Evolutionary conservation across 2,113 vertebrate species (phyloP).

Genomic region (Sylvia atricapilla): DNA sequence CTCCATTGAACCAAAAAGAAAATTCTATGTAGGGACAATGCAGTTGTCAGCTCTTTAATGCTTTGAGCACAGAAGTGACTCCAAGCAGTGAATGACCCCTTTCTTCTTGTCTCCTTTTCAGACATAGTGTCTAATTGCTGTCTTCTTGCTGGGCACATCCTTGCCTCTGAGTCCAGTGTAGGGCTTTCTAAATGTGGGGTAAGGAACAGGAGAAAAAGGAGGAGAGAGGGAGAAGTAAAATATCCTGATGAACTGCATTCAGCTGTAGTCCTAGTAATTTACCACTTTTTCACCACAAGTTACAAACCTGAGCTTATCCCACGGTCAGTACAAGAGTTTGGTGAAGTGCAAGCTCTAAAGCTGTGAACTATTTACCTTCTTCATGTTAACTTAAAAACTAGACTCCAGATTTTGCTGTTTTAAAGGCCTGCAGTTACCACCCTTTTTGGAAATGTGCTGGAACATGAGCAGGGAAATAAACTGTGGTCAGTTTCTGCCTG

Average conservation of each 20-base stretch:
- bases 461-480: neutral
- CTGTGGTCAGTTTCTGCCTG: neutral
- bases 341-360: neutral
- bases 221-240: neutral
- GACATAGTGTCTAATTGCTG: neutral
- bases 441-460: neutral
- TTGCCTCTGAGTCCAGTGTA: neutral
- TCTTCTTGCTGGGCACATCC: neutral
- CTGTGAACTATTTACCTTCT: neutral
- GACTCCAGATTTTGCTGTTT: neutral
- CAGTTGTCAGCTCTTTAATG: neutral
- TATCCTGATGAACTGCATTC: neutral
- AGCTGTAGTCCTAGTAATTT: neutral
- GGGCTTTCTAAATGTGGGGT: neutral
- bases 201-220: neutral
- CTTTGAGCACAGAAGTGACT: neutral
- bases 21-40: neutral
- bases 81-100: neutral
- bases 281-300: neutral
- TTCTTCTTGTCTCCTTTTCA: neutral
- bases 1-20: neutral
- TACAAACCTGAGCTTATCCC: neutral
- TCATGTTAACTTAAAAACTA: neutral
- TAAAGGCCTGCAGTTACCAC: neutral
- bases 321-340: neutral